Evolutionary conservation across 2,113 vertebrate genomes (phyloP).

Genomic region (Spermophilus dauricus): DNA sequence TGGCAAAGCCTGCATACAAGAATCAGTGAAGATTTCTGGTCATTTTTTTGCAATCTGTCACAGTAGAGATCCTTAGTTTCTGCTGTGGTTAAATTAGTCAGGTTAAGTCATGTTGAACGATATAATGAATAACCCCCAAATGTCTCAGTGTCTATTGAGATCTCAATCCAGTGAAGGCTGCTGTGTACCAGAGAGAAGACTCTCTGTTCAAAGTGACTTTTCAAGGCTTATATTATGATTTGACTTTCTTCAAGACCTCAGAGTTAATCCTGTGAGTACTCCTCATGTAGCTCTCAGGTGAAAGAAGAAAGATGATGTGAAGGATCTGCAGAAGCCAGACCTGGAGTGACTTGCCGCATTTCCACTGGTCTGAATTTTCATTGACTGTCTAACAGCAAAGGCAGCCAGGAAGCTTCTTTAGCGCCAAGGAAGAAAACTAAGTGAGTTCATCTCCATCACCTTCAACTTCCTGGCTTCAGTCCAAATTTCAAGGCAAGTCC

Average conservation of each 20-base stretch:
- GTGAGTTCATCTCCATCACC: not conserved
- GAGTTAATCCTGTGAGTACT: not conserved
- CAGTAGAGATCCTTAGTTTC: not conserved
- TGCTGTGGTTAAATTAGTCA: not conserved
- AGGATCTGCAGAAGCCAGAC: not conserved
- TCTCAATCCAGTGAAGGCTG: not conserved
- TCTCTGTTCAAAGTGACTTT: not conserved
- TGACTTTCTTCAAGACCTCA: not conserved
- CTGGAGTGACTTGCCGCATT: not conserved
- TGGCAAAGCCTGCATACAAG: not conserved
- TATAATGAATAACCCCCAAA: not conserved
- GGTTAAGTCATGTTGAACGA: not conserved
- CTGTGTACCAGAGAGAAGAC: not conserved
- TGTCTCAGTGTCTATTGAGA: not conserved
- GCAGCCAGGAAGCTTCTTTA: not conserved
- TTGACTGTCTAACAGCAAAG: not conserved
- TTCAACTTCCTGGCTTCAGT: not conserved
- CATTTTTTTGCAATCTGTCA: not conserved
- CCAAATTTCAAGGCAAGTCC: not conserved
- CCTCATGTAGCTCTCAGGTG: not conserved
- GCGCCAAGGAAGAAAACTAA: not conserved
- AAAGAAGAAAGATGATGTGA: not conserved
- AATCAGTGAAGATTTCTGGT: not conserved
- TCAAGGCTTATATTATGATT: not conserved
- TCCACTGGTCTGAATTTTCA: not conserved